Evolutionary conservation across 2,888 invertebrate species (phyloP), one percentile per base, ranked within the genome.

Genomic region (Hydrotaea diabolus): DNA sequence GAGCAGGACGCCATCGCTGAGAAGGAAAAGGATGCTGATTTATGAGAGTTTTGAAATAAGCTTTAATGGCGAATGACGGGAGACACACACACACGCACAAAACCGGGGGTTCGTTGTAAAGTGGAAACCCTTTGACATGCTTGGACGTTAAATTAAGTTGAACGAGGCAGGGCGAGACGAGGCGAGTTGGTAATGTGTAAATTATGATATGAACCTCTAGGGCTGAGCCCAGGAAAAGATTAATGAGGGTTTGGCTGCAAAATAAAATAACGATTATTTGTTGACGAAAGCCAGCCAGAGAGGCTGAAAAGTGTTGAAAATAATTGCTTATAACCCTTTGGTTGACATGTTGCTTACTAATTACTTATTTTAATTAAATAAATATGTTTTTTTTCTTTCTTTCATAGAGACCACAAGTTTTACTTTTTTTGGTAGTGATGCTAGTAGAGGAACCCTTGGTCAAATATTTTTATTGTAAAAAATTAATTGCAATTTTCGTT

Each of bases 71-170:
- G 59, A 2, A 13, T 26, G 23, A 26, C 1, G 19, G 26, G 13
- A 9, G 21, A 11, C 0, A 59, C 26, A 59, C 11, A 59, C 1
- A 11, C 57, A 57, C n/a, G n/a, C n/a, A n/a, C n/a, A n/a, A 21
- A 11, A 57, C 2, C 4, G 23, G 43, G 43, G 43, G 23, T 19
- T 23, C 57, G 11, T 23, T 4, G 15, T n/a, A 57, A 23, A 4
- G 21, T 4, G 1, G 59, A 59, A 26, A 59, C 26, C 59, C 26
- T 26, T 15, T 49, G 59, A 59, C 59, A 59, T 59, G 23, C 15
- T 59, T 26, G 59, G 55, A 26, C 59, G 23, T 15, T 59, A 26
- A 26, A 59, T 59, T 59, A 59, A 23, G 59, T 59, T 26, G 26
- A 21, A 8, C 17, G 5, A 49, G 49, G 2, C 49, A n/a, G n/a